Base-by-base conservation (phyloP, 1,140 invertebrate species). In the Venturia canescens region DNA sequence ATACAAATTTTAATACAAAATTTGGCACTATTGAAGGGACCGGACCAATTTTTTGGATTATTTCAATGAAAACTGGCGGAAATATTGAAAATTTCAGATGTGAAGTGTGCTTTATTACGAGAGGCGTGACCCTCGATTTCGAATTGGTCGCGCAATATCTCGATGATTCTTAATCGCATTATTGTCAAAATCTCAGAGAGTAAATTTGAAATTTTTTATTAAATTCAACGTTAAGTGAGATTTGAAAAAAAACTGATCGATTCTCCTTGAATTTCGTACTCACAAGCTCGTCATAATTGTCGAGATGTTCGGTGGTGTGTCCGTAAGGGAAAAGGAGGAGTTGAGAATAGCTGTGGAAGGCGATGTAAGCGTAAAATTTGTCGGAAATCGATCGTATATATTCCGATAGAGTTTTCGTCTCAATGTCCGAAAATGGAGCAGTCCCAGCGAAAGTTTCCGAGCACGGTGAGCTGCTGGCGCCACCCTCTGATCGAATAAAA, bases 331-430 rank as follows among this genome's bases (percentile, higher is more conserved):
- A 92, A 21, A 96, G 89, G 67, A 96, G 90, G 86, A 95, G 91
- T 86, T 96, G 95, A 0, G 94, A 94, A 86, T 95, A 97, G 5
- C 96, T 96, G 87, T 98, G 97, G 78, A 97, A 93, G 0, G 94
- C 94, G 27, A 97, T 90, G 86, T 96, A 98, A 34, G 94, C 92
- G 67, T 93, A 92, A 0, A 96, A 84, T n/a, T 93, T 83, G 88
- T 93, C 91, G 90, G 88, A 85, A 3, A 94, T 91, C 0, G 93
- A 85, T 16, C 83, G 80, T 5, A 94, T 87, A 66, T 93, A 92
- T 48, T 94, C 84, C 0, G 93, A 91, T n/a, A 96, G 89, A 0
- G 94, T 92, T 80, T 86, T 87, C 0, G 95, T 94, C 86, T 97
- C 96, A 0, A 94, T 91, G 88, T 98, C 97, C 0, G 96, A 97